phyloP scores from a whole-genome alignment of 2,113 vertebrate species.

The Glareola pratincola region DNA sequence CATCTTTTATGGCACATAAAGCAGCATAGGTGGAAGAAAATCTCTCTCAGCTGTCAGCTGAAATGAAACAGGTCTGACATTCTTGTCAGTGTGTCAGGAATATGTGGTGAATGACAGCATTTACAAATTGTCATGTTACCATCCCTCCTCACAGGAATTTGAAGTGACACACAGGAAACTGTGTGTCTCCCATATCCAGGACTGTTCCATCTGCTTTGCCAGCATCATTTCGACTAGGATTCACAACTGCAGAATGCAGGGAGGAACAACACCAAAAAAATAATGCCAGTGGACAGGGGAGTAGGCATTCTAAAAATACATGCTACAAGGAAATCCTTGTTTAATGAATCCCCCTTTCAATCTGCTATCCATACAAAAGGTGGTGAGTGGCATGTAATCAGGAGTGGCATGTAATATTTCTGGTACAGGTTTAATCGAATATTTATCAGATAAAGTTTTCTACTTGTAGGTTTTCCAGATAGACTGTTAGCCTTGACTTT shows the following conservation, averaged over 20 bases:
- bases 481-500: background rate
- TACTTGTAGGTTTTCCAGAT: background rate
- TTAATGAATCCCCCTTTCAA: background rate
- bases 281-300: background rate
- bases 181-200: background rate
- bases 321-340: background rate
- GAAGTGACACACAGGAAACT: too few species aligned
- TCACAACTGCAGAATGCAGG: background rate
- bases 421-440: background rate
- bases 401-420: background rate
- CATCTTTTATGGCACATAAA: background rate
- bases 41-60: background rate
- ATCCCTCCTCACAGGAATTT: background rate
- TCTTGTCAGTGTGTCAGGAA: background rate
- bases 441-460: background rate
- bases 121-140: background rate
- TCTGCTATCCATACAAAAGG: background rate
- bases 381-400: background rate
- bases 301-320: background rate
- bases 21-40: background rate
- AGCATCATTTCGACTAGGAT: background rate
- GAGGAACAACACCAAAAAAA: background rate
- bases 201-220: background rate
- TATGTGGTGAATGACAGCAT: background rate
- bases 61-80: background rate